Base-by-base conservation (phyloP, 2,888 invertebrate genomes). In the Cheilosia scutellata region DNA sequence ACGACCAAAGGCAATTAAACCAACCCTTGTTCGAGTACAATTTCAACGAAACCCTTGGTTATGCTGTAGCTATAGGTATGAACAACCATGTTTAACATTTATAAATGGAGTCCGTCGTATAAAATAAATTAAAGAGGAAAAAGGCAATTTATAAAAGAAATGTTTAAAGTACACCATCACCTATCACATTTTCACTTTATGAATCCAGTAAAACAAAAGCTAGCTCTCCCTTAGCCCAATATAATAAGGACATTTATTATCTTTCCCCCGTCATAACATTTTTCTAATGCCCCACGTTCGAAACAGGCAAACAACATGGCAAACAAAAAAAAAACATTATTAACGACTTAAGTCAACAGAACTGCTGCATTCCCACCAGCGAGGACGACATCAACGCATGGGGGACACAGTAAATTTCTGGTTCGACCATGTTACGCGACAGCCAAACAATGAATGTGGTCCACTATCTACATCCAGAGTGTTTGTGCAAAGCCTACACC, bases 271-370 rank as follows among this genome's bases (percentile, higher is more conserved):
- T 25, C 40, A 49, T 42, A 42, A 25, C 11, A 66, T 63, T 63
- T 63, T 74, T 63, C 40, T 58, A 37, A 77, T 53, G 60, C 29
- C 9, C 53, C 27, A 44, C 25, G 66, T 60, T 25, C 33, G 53
- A 25, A 33, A 49, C 20, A n/a, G 29, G 27, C 13, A 58, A 16
- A 33, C 75, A 47, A 4, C 5, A 27, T 53, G 29, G 31, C 57
- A 49, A 78, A 78, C 72, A 63, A 57, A 78, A 78, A 78, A 72
- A 71, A 72, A 44, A 60, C 60, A 53, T 79, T 70, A 83, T 79
- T 68, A 79, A 83, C 74, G 79, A 83, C 79, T 63, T 51, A 31
- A 79, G 49, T 83, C 74, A 70, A 78, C 53, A 78, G 62, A 83
- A 74, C 74, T 70, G 74, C 79, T 68, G 63, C 79, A 78, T 68